These are phyloP conservation scores for Isichthys henryi DNA, from an alignment of 2,113 vertebrate species.

Conservation along the genomic window DNA sequence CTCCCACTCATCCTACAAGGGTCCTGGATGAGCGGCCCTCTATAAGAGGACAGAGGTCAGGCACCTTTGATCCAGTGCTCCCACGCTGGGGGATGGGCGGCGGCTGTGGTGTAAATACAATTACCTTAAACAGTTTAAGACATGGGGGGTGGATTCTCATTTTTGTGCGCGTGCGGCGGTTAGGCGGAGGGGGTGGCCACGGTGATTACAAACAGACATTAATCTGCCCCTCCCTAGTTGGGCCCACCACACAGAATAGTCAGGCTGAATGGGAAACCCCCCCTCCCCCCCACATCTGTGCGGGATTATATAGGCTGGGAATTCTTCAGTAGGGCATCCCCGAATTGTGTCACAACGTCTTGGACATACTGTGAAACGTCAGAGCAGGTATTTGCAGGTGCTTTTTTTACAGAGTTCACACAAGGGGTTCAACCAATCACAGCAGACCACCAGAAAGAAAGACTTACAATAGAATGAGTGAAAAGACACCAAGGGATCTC, in stretches of 20 bases:
- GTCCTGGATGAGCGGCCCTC: neutral
- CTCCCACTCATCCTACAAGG: neutral
- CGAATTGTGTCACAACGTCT: neutral
- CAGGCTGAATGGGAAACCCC: conserved; percentile 23
- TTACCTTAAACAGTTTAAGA: conserved; percentile 65
- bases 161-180: neutral
- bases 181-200: conserved; percentile 30
- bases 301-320: neutral
- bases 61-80: conserved; percentile 52
- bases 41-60: conserved; percentile 54
- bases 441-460: neutral
- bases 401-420: neutral
- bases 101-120: conserved; percentile 50
- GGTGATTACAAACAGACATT: conserved; percentile 45
- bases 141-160: conserved; percentile 31
- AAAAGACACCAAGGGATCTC: neutral
- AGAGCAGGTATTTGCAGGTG: neutral
- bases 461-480: neutral
- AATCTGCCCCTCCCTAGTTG: conserved; percentile 52
- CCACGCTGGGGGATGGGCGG: conserved; percentile 42
- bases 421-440: neutral
- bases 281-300: conserved; percentile 38
- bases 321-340: neutral
- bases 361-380: neutral
- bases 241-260: conserved; percentile 45